Percentiles rank a stretch among this genome's conserved stretches.
Evolutionary conservation across 2,888 invertebrate genomes (phyloP).

Genomic region (Cataglyphis livida): DNA sequence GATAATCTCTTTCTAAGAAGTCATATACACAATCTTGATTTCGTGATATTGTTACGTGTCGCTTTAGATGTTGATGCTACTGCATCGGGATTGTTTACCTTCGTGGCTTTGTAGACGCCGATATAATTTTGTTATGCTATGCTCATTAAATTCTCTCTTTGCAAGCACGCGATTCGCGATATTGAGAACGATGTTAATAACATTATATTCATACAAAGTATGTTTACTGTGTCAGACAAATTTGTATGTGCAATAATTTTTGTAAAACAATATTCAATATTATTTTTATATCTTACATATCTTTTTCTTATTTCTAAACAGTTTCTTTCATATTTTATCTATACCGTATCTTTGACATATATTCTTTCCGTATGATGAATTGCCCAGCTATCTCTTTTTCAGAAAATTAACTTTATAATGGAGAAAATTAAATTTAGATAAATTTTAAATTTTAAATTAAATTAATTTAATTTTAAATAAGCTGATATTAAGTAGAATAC

Average conservation of each 20-base stretch:
- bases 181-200: conserved; percentile 10
- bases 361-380: not conserved
- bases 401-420: not conserved
- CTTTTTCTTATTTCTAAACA: not conserved
- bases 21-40: not conserved
- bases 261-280: not conserved
- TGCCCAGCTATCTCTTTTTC: not conserved
- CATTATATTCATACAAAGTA: not conserved
- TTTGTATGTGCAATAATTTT: not conserved
- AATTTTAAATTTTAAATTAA: not conserved
- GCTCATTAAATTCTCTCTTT: conserved; percentile 24
- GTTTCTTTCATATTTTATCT: not conserved
- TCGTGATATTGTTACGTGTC: not conserved
- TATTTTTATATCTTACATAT: no score
- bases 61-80: not conserved
- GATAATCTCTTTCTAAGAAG: not conserved
- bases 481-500: not conserved
- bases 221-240: not conserved
- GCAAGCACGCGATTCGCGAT: conserved; percentile 18
- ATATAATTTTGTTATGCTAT: conserved; percentile 29
- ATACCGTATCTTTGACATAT: not conserved
- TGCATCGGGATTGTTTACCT: not conserved
- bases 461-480: no score
- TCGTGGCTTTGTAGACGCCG: not conserved
- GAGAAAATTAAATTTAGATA: not conserved